A percentile compares a stretch with the other conserved stretches of the same genome.
These are phyloP conservation scores for Channallabes apus DNA, from an alignment of 2,797 vertebrate genomes.

Conservation along the genomic window DNA sequence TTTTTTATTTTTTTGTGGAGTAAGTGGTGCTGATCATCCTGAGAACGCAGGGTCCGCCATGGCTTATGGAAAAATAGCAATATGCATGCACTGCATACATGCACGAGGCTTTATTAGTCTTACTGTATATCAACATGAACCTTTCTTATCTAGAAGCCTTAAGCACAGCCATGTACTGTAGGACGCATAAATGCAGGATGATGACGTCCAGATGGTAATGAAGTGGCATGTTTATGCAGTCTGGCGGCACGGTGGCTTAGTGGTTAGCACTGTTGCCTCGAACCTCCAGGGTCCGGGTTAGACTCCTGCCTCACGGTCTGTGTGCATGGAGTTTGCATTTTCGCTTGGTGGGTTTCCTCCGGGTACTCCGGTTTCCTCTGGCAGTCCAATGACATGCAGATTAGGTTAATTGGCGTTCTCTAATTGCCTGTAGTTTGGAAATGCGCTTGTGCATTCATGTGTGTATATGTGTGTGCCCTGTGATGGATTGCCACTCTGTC, in stretches of 20 bases:
- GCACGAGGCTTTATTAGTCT: background rate
- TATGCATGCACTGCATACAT: background rate
- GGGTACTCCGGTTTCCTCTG: too few species aligned
- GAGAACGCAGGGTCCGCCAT: background rate
- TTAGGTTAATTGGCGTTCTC: too few species aligned
- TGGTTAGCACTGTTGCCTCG: too few species aligned
- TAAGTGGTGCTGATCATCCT: conserved; percentile 1
- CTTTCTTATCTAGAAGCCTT: background rate
- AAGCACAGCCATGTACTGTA: background rate
- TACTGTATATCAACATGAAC: background rate
- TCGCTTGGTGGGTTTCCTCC: too few species aligned
- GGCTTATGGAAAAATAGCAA: background rate
- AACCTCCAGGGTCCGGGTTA: too few species aligned
- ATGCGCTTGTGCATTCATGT: too few species aligned
- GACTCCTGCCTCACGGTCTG: too few species aligned
- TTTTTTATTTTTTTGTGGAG: background rate
- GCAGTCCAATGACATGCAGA: background rate
- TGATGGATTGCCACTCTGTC: too few species aligned
- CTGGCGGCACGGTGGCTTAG: too few species aligned
- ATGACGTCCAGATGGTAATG: background rate
- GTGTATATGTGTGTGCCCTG: too few species aligned
- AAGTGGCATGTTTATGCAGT: background rate
- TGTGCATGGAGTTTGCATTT: too few species aligned
- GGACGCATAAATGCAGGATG: background rate
- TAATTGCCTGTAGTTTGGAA: too few species aligned